Conservation (phyloP, 2,888 invertebrate genomes). For the Hirtodrosophila trivittata region DNA sequence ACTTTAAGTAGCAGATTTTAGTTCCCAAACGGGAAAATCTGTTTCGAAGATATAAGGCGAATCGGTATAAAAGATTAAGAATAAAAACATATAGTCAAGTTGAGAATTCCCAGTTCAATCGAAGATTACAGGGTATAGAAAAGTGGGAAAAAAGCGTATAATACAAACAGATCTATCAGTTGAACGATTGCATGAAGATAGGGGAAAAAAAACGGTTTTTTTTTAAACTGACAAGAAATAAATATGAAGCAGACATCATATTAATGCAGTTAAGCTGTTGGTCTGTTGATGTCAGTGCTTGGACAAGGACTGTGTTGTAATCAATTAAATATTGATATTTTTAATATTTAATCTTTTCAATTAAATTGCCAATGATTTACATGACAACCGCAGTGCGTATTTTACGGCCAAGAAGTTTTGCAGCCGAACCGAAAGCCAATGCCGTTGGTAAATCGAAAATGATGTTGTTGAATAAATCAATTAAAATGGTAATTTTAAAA, state of each 20-base stretch:
- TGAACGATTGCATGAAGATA: constrained; percentile 15
- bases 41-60: too few species aligned
- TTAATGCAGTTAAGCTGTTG: constrained; percentile 54
- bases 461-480: constrained; percentile 69
- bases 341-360: constrained; percentile 77
- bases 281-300: constrained; percentile 18
- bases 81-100: too few species aligned
- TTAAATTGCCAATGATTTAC: constrained; percentile 69
- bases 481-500: constrained; percentile 66
- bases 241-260: constrained; percentile 40
- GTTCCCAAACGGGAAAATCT: too few species aligned
- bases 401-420: constrained; percentile 36
- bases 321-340: constrained; percentile 74
- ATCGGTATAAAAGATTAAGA: too few species aligned
- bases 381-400: constrained; percentile 19
- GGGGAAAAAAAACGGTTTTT: constrained; percentile 12
- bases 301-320: constrained; percentile 30
- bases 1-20: too few species aligned
- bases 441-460: constrained; percentile 49
- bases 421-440: constrained; percentile 21
- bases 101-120: too few species aligned
- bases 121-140: too few species aligned
- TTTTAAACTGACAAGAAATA: constrained; percentile 1
- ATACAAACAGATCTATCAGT: background rate
- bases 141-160: too few species aligned